Evolutionary conservation across 2,888 invertebrate genomes (phyloP), one percentile per base, ranked within the genome.

Genomic region (Hypomecis atomaria): DNA sequence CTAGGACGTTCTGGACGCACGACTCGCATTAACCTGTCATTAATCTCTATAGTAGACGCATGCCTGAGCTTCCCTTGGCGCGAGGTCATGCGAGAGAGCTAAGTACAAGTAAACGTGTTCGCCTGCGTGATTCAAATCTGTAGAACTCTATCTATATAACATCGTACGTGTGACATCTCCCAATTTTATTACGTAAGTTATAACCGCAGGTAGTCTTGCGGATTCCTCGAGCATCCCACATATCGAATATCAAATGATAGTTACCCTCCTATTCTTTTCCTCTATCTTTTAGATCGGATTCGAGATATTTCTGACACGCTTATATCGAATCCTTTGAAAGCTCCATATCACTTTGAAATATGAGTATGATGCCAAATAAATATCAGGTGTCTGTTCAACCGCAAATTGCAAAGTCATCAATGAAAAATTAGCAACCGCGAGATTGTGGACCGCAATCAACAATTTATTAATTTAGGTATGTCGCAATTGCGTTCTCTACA

Each of bases 241-340:
- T 58, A 67, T 67, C 66, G 63, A 60, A 67, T 67, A 67, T 60
- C 63, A 61, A 66, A 67, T 59, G 60, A 67, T 63, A 63, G 66
- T 67, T 63, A 63, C 63, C 66, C 54, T 58, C 59, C 59, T 54
- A 63, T 63, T 67, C 62, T 59, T 66, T 52, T 62, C 58, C 62
- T 59, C 57, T 59, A 66, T 66, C 60, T 60, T 63, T 54, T 59
- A 57, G 54, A 60, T 60, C 60, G 62, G 60, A 57, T 60, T 62
- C 59, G 54, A 43, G 60, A 61, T 65, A 63, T 67, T 62, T 63
- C 59, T 67, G 63, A 63, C 63, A 60, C 60, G 66, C 60, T 56
- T 58, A 58, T 60, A 63, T 67, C 49, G 66, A 63, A 67, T 60
- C 63, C 48, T 57, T 57, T 65, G 60, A 53, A 66, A 66, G 60